Conservation (phyloP, 2,113 vertebrate species). For the Oryzias curvinotus region DNA sequence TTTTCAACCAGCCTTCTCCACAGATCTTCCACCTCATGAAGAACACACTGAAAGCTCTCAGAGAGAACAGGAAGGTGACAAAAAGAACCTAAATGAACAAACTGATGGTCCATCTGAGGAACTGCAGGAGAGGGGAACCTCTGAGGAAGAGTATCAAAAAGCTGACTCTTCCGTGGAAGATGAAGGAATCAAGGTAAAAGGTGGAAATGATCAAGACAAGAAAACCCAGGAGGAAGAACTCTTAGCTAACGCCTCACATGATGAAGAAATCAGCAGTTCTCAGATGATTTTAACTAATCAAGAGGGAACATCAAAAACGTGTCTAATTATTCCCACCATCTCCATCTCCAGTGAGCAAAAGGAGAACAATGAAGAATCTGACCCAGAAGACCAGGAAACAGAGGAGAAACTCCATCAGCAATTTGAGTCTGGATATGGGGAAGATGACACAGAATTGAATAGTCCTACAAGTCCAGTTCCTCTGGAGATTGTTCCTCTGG, state of each 20-base stretch:
- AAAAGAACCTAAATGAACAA: conserved; percentile 1
- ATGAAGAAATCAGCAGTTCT: conserved; percentile 16
- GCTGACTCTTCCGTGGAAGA: conserved; percentile 10
- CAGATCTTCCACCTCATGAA: neutral
- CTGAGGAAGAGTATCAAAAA: conserved; percentile 29
- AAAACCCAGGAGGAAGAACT: conserved; percentile 18
- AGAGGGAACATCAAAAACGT: neutral
- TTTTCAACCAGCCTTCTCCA: neutral
- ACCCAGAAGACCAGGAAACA: neutral
- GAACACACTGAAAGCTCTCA: neutral
- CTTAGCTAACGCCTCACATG: conserved; percentile 3
- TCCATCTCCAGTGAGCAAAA: conserved; percentile 39
- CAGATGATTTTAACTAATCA: conserved; percentile 15
- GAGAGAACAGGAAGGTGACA: conserved; percentile 4
- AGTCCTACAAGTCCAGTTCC: conserved; percentile 1
- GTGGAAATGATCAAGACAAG: neutral
- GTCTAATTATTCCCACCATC: conserved; percentile 36
- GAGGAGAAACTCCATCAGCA: conserved; percentile 1
- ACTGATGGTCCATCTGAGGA: neutral
- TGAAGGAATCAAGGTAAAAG: neutral
- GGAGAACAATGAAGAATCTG: neutral
- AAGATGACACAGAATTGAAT: neutral
- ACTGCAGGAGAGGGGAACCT: conserved; percentile 3
- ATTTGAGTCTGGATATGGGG: neutral
- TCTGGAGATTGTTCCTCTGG: neutral